phyloP scores from a whole-genome alignment of 2,888 invertebrate genomes.

The Gandaritis pyraliata region DNA sequence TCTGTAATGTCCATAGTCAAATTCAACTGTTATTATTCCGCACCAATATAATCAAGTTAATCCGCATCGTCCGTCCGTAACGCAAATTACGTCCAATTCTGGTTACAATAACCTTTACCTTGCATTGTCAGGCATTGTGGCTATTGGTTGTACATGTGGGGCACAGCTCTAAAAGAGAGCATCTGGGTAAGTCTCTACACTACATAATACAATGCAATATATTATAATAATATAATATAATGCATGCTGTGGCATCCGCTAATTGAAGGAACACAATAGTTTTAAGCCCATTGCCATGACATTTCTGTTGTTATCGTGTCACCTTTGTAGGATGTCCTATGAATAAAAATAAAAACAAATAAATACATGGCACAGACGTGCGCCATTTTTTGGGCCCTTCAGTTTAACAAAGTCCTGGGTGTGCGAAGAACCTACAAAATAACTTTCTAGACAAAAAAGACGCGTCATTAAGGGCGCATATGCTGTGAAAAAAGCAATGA shows the following conservation, averaged over 20 bases:
- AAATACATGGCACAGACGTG: background rate
- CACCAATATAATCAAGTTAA: slow-evolving; percentile 53
- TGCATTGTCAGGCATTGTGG: slow-evolving; percentile 65
- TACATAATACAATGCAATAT: background rate
- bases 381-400: background rate
- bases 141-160: slow-evolving; percentile 34
- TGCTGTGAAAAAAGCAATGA: too few species aligned
- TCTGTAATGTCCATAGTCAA: slow-evolving; percentile 42
- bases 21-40: slow-evolving; percentile 19
- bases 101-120: slow-evolving; percentile 78
- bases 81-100: slow-evolving; percentile 64
- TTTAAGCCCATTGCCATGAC: too few species aligned
- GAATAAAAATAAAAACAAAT: too few species aligned
- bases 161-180: slow-evolving; percentile 20
- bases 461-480: too few species aligned
- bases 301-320: too few species aligned
- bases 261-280: too few species aligned
- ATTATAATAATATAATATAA: too few species aligned
- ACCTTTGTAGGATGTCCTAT: too few species aligned
- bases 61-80: slow-evolving; percentile 56
- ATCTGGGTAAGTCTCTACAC: slow-evolving; percentile 13
- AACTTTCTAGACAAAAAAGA: too few species aligned
- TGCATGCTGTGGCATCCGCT: too few species aligned
- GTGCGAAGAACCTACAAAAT: background rate
- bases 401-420: background rate